Conservation (phyloP, 2,797 vertebrate species). For the Malurus splendens region DNA sequence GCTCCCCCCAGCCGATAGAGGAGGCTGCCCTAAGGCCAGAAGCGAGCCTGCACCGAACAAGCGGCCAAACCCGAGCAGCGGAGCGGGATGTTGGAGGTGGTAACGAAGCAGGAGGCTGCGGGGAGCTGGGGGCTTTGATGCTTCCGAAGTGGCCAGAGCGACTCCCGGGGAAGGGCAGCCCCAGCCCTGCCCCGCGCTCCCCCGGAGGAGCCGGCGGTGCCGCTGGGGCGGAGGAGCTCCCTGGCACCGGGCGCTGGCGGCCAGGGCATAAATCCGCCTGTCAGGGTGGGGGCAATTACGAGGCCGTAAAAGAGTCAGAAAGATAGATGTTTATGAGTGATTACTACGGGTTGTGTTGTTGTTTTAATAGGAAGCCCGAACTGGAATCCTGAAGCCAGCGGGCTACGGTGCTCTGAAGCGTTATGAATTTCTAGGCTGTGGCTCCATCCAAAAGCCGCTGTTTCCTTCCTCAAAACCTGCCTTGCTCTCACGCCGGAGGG, state of each 20-base stretch:
- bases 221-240: not conserved
- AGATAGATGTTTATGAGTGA: not conserved
- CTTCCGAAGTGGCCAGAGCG: not conserved
- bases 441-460: not conserved
- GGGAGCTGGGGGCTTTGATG: fast-evolving
- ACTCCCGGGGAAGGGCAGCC: not conserved
- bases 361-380: not conserved
- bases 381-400: not conserved
- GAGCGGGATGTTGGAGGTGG: fast-evolving
- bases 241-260: not conserved
- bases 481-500: fast-evolving
- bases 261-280: not conserved
- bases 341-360: not conserved
- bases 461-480: not conserved
- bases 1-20: not conserved
- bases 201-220: not conserved
- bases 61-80: no score
- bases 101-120: not conserved
- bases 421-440: fast-evolving
- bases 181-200: no score
- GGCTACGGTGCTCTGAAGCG: not conserved
- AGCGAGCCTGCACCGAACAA: not conserved
- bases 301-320: constrained; percentile 20
- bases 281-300: not conserved
- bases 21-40: not conserved